Evolutionary conservation across 2,888 invertebrate genomes (phyloP).

Genomic region (Kryphioiulus occultus): DNA sequence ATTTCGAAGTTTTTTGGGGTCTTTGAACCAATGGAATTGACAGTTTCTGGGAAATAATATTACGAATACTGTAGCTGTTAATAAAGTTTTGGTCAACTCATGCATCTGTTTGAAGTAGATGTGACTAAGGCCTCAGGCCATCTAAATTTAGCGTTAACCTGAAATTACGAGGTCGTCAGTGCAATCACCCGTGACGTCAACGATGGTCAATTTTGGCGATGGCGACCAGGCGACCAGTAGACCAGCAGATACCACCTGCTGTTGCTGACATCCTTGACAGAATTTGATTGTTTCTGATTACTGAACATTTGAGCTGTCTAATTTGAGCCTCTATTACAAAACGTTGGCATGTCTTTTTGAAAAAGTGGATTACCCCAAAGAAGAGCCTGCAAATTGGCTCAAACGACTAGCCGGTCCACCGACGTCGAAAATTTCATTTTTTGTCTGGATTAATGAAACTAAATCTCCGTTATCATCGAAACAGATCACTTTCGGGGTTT

Average conservation of each 20-base stretch:
- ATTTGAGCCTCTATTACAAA: constrained; percentile 13
- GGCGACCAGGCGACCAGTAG: not conserved
- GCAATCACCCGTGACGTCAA: constrained; percentile 24
- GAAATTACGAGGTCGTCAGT: constrained; percentile 18
- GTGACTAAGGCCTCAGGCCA: not conserved
- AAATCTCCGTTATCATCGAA: constrained; percentile 32
- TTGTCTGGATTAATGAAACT: not conserved
- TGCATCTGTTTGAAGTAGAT: too few species aligned
- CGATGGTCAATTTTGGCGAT: not conserved
- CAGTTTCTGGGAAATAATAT: too few species aligned
- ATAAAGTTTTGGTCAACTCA: too few species aligned
- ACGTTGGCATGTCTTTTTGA: not conserved
- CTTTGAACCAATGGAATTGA: too few species aligned
- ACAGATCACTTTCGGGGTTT: constrained; percentile 18
- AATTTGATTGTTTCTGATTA: constrained; percentile 36
- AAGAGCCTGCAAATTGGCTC: constrained; percentile 2
- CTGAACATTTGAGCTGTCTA: not conserved
- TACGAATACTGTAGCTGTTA: too few species aligned
- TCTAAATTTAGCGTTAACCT: not conserved
- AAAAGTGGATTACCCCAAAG: constrained; percentile 26
- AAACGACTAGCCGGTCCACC: not conserved
- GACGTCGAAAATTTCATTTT: not conserved
- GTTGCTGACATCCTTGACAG: constrained; percentile 11
- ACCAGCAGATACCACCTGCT: constrained; percentile 3
- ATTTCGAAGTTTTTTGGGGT: too few species aligned